phyloP scores from a whole-genome alignment of 2,888 invertebrate genomes.

The Andrena minutula region DNA sequence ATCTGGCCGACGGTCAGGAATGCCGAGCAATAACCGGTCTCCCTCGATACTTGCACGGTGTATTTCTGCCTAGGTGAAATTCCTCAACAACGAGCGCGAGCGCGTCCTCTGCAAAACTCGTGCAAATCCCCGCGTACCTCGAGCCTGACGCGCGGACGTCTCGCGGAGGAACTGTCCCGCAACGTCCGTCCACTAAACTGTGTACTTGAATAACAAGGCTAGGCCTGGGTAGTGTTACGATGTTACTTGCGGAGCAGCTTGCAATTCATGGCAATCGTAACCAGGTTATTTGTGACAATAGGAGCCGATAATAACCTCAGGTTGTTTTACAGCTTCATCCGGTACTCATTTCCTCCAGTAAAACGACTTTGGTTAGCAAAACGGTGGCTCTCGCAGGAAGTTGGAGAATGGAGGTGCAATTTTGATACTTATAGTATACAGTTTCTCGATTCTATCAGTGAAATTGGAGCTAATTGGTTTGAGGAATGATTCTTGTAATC shows the following conservation, averaged over 20 bases:
- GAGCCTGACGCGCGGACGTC: not conserved
- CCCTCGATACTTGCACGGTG: slow-evolving; percentile 68
- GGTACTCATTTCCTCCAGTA: not conserved
- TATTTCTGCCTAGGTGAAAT: slow-evolving; percentile 73
- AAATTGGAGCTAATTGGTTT: too few relatives aligned
- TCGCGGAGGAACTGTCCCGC: slow-evolving; percentile 1
- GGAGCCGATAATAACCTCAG: not conserved
- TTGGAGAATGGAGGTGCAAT: slow-evolving; percentile 12
- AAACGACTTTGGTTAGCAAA: not conserved
- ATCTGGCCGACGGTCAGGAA: slow-evolving; percentile 81
- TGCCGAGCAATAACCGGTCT: slow-evolving; percentile 80
- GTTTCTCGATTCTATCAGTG: too few relatives aligned
- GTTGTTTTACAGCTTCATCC: not conserved
- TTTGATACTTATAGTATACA: too few relatives aligned
- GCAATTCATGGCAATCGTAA: slow-evolving; percentile 18
- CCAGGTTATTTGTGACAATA: not conserved
- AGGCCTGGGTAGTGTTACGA: not conserved
- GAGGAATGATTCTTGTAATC: too few relatives aligned
- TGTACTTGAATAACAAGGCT: slow-evolving; percentile 32
- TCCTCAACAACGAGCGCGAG: slow-evolving; percentile 57
- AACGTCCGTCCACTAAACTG: not conserved
- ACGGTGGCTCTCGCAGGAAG: not conserved
- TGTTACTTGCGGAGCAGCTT: not conserved
- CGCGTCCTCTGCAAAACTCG: slow-evolving; percentile 35
- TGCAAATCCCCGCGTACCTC: slow-evolving; percentile 26